These are phyloP conservation scores for Zaprionus nigranus DNA, from an alignment of 1,140 invertebrate species.

Conservation along the genomic window DNA sequence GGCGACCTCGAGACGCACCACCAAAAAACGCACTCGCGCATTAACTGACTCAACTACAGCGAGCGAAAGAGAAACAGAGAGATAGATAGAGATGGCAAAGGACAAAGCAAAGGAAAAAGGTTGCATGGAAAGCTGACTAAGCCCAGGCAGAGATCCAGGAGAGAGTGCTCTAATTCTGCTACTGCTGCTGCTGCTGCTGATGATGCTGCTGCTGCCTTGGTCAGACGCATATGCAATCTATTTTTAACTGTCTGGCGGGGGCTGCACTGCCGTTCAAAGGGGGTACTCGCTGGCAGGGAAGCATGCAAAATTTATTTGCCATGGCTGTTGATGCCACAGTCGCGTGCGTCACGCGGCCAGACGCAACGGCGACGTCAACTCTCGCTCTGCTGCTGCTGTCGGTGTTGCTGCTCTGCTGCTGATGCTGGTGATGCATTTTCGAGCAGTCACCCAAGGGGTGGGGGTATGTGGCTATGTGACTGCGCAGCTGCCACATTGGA, in stretches of 20 bases:
- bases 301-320: slow-evolving; percentile 73
- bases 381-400: background rate
- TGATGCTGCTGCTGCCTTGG: slow-evolving; percentile 24
- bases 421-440: slow-evolving; percentile 40
- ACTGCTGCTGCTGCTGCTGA: slow-evolving; percentile 4
- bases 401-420: too few species aligned
- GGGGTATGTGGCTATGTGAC: background rate
- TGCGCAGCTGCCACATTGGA: background rate
- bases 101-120: background rate
- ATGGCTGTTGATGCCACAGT: slow-evolving; percentile 61
- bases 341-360: slow-evolving; percentile 74
- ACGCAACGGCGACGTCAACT: slow-evolving; percentile 64
- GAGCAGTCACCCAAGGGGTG: background rate
- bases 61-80: background rate
- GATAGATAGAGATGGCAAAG: background rate
- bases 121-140: slow-evolving; percentile 39
- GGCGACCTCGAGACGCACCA: slow-evolving; percentile 47
- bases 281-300: slow-evolving; percentile 37
- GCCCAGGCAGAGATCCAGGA: slow-evolving; percentile 18
- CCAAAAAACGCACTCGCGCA: slow-evolving; percentile 44
- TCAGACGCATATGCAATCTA: slow-evolving; percentile 68
- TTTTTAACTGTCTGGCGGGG: slow-evolving; percentile 69
- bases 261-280: slow-evolving; percentile 1
- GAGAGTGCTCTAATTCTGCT: slow-evolving; percentile 29
- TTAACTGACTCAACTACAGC: slow-evolving; percentile 7